Evolutionary conservation across 2,888 invertebrate species (phyloP).

Genomic region (Leptogaster cylindrica): DNA sequence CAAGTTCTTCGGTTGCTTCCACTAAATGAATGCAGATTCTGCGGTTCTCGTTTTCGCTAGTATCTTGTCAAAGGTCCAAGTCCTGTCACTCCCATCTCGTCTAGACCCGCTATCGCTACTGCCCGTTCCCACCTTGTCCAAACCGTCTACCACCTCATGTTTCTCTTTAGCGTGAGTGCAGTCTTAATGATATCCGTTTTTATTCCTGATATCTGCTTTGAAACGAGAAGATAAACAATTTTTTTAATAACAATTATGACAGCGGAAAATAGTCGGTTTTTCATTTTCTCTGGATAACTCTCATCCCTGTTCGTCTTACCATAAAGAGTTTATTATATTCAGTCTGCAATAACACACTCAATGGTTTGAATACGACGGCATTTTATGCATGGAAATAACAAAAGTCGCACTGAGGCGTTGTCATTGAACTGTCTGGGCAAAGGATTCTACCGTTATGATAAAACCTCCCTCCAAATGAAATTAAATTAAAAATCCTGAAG

Average conservation of each 20-base stretch:
- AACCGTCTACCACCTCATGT: not conserved
- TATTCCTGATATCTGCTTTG: slow-evolving; percentile 34
- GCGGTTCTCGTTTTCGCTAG: slow-evolving; percentile 27
- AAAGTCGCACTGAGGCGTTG: no score
- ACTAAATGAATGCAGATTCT: slow-evolving; percentile 36
- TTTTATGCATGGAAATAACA: no score
- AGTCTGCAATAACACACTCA: no score
- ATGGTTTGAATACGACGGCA: no score
- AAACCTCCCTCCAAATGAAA: no score
- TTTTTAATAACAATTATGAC: slow-evolving; percentile 34
- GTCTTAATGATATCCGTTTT: slow-evolving; percentile 35
- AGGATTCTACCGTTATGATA: no score
- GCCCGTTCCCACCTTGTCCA: not conserved
- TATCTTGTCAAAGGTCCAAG: slow-evolving; percentile 26
- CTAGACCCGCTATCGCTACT: not conserved
- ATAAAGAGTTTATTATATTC: no score
- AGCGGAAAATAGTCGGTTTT: no score
- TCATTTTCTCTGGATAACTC: no score
- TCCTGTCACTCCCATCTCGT: not conserved
- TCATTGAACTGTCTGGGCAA: no score
- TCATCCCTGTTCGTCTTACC: no score
- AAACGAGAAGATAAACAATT: slow-evolving; percentile 14
- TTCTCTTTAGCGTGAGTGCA: not conserved
- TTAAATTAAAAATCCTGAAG: no score
- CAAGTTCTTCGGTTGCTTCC: slow-evolving; percentile 2